These are phyloP conservation scores for Telmatochromis sp. DNA, from an alignment of 2,113 vertebrate species.

Conservation along the genomic window DNA sequence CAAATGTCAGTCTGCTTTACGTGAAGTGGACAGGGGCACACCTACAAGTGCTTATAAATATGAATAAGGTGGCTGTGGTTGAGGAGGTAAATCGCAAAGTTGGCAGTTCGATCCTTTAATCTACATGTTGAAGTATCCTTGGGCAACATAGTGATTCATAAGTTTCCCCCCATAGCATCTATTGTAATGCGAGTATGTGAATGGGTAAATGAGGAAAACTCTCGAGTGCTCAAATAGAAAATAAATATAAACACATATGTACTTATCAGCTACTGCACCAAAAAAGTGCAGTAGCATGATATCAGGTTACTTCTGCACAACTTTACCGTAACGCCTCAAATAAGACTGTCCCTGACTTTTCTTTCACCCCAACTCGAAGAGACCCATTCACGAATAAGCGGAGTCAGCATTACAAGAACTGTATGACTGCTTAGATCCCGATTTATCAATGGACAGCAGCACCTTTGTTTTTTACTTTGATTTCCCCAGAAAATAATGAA, in stretches of 20 bases:
- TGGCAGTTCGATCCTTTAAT: not conserved
- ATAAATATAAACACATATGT: not conserved
- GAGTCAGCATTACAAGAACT: not conserved
- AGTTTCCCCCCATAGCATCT: not conserved
- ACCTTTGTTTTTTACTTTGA: not conserved
- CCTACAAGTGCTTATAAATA: not conserved
- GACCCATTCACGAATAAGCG: not conserved
- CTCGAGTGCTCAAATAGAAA: not conserved
- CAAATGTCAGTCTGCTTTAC: not conserved
- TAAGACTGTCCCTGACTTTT: slow-evolving; percentile 8
- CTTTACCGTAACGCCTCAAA: not conserved
- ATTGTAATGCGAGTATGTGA: not conserved
- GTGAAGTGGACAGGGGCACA: not conserved
- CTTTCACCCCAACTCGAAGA: not conserved
- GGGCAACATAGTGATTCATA: not conserved
- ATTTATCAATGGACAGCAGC: not conserved
- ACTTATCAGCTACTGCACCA: not conserved
- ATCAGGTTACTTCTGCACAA: not conserved
- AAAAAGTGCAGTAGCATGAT: not conserved
- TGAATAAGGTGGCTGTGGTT: not conserved
- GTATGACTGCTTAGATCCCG: not conserved
- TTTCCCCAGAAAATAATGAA: slow-evolving; percentile 47
- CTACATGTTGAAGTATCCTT: not conserved
- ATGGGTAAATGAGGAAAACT: not conserved
- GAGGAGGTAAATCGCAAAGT: not conserved